Percentiles rank a stretch among this genome's conserved stretches.
Evolutionary conservation across 2,797 vertebrate species (phyloP).

Genomic region (Spinus olivaceus): DNA sequence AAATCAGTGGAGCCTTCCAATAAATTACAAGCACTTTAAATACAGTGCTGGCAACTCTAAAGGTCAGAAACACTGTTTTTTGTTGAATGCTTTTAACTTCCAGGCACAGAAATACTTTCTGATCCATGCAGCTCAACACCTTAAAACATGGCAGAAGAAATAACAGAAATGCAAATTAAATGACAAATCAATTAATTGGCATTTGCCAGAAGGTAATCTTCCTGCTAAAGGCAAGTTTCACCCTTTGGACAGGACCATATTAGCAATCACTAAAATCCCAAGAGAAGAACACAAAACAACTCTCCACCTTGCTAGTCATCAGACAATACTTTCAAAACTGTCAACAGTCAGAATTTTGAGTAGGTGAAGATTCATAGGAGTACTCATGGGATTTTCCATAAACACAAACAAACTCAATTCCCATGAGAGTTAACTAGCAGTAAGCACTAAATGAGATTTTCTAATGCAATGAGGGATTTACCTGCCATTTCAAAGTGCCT

Average conservation of each 20-base stretch:
- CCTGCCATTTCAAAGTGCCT: neutral
- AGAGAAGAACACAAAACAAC: neutral
- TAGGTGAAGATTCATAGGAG: neutral
- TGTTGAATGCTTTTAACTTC: constrained; percentile 3
- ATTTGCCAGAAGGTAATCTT: neutral
- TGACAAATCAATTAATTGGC: neutral
- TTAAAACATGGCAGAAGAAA: neutral
- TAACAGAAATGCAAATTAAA: neutral
- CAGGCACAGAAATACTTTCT: constrained; percentile 24
- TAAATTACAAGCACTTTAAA: constrained; percentile 23
- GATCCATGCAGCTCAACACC: neutral
- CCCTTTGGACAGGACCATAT: neutral
- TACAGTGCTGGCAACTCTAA: constrained; percentile 32
- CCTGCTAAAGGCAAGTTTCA: neutral
- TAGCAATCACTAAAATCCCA: neutral
- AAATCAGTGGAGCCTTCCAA: constrained; percentile 39
- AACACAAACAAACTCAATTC: neutral
- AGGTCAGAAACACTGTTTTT: constrained; percentile 52
- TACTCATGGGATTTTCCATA: neutral
- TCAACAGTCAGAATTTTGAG: neutral
- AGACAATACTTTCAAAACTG: neutral
- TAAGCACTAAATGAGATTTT: neutral
- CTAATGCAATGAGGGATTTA: neutral
- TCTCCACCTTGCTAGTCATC: neutral
- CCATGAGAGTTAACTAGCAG: neutral